These are phyloP conservation scores for Drosophila birchii DNA, from an alignment of 2,888 invertebrate genomes.

Conservation along the genomic window DNA sequence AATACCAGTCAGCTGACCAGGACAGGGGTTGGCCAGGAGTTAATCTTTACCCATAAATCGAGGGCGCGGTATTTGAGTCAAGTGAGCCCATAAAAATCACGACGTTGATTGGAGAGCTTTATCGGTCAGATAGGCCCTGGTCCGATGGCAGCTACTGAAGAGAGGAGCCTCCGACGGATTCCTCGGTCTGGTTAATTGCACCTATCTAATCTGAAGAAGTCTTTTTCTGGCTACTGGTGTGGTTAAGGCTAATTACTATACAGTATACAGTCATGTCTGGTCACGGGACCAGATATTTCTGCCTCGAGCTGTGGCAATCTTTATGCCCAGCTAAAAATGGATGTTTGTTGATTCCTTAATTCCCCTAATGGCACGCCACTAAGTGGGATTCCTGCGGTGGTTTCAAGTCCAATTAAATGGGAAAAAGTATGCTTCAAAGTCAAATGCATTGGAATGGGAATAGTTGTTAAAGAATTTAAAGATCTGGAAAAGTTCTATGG, in stretches of 20 bases:
- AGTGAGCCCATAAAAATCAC: constrained; percentile 66
- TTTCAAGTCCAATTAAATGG: neutral
- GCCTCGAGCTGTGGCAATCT: constrained; percentile 34
- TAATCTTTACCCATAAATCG: constrained; percentile 61
- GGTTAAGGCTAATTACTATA: constrained; percentile 34
- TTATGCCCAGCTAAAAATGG: constrained; percentile 17
- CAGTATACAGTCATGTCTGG: constrained; percentile 23
- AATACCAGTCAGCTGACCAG: constrained; percentile 59
- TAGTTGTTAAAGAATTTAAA: neutral
- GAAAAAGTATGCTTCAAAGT: neutral
- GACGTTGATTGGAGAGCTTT: constrained; percentile 55
- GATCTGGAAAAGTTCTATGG: neutral
- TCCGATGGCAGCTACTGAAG: constrained; percentile 8
- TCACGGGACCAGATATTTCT: constrained; percentile 56
- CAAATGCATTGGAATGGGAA: too few relatives aligned
- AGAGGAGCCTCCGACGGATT: constrained; percentile 16
- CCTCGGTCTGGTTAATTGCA: constrained; percentile 25
- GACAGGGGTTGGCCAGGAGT: neutral
- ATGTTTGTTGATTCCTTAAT: constrained; percentile 32
- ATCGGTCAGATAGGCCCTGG: constrained; percentile 23
- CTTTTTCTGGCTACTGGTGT: constrained; percentile 38
- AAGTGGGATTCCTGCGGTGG: neutral
- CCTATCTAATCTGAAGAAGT: constrained; percentile 40
- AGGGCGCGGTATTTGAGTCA: constrained; percentile 42
- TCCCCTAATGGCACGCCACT: neutral